A percentile compares a stretch with the other conserved stretches of the same genome.
phyloP scores from a whole-genome alignment of 2,888 invertebrate genomes.

The Pseudococcus jackbeardsleyi region DNA sequence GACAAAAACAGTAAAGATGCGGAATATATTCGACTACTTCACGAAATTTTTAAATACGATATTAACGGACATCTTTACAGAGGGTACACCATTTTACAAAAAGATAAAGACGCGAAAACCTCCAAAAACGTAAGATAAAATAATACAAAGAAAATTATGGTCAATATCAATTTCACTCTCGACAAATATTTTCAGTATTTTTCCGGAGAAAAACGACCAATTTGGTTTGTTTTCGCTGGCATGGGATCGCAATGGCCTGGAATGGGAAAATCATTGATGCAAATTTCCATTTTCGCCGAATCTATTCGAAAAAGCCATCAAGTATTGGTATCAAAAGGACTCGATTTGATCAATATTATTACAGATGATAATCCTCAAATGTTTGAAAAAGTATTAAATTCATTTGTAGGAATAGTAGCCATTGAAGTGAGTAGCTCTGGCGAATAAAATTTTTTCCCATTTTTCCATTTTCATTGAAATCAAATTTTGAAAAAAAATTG shows the following conservation, averaged over 20 bases:
- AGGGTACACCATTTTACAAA: conserved; percentile 72
- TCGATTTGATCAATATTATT: conserved; percentile 77
- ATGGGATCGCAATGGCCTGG: conserved; percentile 92
- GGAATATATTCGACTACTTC: conserved; percentile 66
- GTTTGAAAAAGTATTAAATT: conserved; percentile 79
- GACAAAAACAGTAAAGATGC: conserved; percentile 65
- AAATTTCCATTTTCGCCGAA: conserved; percentile 79
- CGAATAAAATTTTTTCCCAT: too few species aligned
- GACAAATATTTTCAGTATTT: conserved; percentile 71
- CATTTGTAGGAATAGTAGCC: conserved; percentile 82
- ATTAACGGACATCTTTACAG: conserved; percentile 60
- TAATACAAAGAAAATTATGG: too few species aligned
- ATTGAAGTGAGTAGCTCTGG: conserved; percentile 72
- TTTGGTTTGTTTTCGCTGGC: conserved; percentile 92
- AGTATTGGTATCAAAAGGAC: conserved; percentile 75
- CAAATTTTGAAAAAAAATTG: too few species aligned
- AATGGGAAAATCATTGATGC: conserved; percentile 84
- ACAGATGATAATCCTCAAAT: conserved; percentile 75
- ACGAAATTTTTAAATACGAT: conserved; percentile 61
- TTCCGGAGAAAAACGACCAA: conserved; percentile 77
- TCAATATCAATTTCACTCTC: too few species aligned
- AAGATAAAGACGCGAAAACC: neutral
- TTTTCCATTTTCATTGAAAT: too few species aligned
- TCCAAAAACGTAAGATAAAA: neutral
- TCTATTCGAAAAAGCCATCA: conserved; percentile 79